Evolutionary conservation across 2,797 vertebrate species (phyloP).

Genomic region (Anisognathus igniventris): DNA sequence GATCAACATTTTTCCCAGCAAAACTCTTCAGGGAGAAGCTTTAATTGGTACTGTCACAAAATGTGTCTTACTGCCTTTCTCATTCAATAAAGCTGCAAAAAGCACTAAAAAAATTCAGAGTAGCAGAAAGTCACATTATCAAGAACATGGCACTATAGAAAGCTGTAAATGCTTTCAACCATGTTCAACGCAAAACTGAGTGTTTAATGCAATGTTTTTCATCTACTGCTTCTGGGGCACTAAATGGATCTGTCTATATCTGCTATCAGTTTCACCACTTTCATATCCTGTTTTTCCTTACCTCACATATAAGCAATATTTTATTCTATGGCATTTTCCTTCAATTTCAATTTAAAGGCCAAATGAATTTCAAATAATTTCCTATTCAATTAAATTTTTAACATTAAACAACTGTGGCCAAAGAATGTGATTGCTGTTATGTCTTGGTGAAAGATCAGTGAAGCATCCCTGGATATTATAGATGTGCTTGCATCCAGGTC

Average conservation of each 20-base stretch:
- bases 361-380: background rate
- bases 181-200: background rate
- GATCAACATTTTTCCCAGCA: background rate
- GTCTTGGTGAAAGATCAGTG: background rate
- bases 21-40: slow-evolving; percentile 11
- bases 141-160: background rate
- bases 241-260: background rate
- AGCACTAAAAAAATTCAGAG: background rate
- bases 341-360: background rate
- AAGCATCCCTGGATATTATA: background rate
- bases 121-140: background rate
- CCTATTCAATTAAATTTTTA: background rate
- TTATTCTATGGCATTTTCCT: background rate
- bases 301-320: background rate
- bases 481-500: background rate
- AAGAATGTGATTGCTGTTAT: background rate
- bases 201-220: background rate
- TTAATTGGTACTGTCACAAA: slow-evolving; percentile 26
- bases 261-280: background rate
- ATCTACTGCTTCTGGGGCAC: background rate
- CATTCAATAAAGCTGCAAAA: background rate
- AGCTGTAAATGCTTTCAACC: background rate
- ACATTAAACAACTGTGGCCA: background rate
- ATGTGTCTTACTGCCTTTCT: background rate
- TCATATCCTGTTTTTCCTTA: background rate